Base-by-base conservation (phyloP, 2,797 vertebrate species). In the Ctenopoma kingsleyae region DNA sequence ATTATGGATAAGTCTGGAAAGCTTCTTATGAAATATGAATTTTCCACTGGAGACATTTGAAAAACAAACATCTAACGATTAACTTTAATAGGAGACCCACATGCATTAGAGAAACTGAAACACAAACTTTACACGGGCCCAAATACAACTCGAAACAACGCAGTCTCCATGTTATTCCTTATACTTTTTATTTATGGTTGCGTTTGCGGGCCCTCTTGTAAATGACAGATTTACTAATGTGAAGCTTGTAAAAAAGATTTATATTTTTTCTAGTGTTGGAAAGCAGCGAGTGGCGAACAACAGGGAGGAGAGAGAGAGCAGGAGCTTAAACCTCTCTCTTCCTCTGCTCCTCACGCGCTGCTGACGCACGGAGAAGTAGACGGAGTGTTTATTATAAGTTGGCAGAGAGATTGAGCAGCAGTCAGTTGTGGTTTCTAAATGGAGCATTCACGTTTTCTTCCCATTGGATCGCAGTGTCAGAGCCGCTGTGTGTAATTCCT, bases 11-110 rank as follows among this genome's bases (percentile, higher is more conserved):
- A 59, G 83, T 89, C 89, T 91, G 83, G 84, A 82, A 86, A 59
- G 83, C 70, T 79, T 49, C 75, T 81, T 88, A 93, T 93, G 46
- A 93, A 93, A 93, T 90, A 91, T 93, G 72, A 78, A 93, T 94
- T 84, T 73, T 81, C 48, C 6, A 66, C 65, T 67, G 64, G 44
- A 56, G 47, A 40, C 30, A 60, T 23, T 27, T 22, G 27, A 64
- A 80, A 73, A 80, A 62, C 47, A 67, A 70, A 81, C 56, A 41
- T 56, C 2, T 80, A 52, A 38, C 27, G 5, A 2, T 35, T 50
- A 62, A 74, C 41, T 44, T 58, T 15, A 20, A 41, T 44, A 2
- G 8, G 19, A 67, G 10, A n/a, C 8, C 17, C 16, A 23, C 8
- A 20, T 49, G n/a, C 32, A 30, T 5, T 4, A 23, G 13, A 58